phyloP scores from a whole-genome alignment of 2,888 invertebrate species.

The Chalcosyrphus nemorum region DNA sequence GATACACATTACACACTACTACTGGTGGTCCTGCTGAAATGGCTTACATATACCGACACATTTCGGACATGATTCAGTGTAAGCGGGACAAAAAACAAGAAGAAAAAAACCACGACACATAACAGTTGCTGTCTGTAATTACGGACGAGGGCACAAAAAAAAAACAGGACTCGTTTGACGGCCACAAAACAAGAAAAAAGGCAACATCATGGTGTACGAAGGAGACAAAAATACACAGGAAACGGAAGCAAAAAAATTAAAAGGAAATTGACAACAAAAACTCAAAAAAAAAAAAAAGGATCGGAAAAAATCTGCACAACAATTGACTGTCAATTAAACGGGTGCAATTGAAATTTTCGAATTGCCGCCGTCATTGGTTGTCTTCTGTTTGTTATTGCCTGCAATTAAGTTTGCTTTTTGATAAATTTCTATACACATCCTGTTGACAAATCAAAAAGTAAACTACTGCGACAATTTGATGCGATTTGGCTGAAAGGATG shows the following conservation, averaged over 20 bases:
- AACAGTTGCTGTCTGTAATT: conserved; percentile 71
- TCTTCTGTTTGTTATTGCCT: conserved; percentile 41
- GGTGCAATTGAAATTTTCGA: conserved; percentile 62
- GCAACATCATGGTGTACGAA: conserved; percentile 10
- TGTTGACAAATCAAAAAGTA: not conserved
- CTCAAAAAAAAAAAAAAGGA: not conserved
- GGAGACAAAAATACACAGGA: conserved; percentile 12
- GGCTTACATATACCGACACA: conserved; percentile 53
- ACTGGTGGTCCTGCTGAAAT: conserved; percentile 39
- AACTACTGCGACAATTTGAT: no score
- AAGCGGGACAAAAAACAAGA: not conserved
- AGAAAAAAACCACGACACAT: conserved; percentile 55
- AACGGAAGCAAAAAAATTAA: conserved; percentile 7
- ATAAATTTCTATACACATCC: conserved; percentile 47
- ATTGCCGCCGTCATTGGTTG: conserved; percentile 41
- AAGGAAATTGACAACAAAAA: no score
- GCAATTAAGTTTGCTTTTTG: conserved; percentile 52
- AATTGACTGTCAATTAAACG: conserved; percentile 68
- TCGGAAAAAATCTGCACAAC: conserved; percentile 59
- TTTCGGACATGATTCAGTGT: conserved; percentile 39
- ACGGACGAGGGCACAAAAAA: conserved; percentile 28
- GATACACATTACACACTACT: conserved; percentile 9
- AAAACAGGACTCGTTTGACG: conserved; percentile 65
- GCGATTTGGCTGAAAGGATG: no score
- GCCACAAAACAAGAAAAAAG: conserved; percentile 53